A percentile compares a stretch with the other conserved stretches of the same genome.
These are phyloP conservation scores for Columbina picui DNA, from an alignment of 2,113 vertebrate species.

Conservation along the genomic window DNA sequence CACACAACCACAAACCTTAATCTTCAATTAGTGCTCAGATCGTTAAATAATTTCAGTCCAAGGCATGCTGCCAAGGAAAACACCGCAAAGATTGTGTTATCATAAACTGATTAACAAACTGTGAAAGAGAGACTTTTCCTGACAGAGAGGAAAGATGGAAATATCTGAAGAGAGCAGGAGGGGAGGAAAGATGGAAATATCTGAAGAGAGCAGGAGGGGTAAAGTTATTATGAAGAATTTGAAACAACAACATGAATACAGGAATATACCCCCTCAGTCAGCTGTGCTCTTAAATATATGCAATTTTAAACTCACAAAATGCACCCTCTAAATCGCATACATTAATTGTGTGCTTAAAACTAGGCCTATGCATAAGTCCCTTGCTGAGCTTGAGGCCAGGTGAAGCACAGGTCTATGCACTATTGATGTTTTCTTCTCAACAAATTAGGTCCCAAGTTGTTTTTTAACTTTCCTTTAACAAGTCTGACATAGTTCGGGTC, in stretches of 20 bases:
- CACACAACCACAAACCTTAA: not conserved
- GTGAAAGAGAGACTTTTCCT: not conserved
- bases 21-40: not conserved
- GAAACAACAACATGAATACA: not conserved
- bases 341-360: not conserved
- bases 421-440: not conserved
- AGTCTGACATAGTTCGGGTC: not conserved
- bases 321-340: not conserved
- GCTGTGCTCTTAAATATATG: not conserved
- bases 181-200: not conserved
- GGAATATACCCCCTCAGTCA: not conserved
- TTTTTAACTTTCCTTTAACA: not conserved
- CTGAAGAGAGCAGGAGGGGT: not conserved
- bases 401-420: not conserved
- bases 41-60: not conserved
- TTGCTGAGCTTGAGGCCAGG: not conserved
- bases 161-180: not conserved
- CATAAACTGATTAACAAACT: constrained; percentile 19
- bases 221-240: not conserved
- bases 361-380: not conserved
- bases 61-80: not conserved
- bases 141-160: not conserved
- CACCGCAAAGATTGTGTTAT: not conserved
- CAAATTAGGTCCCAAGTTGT: not conserved
- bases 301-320: not conserved